Conservation (phyloP, 2,888 invertebrate species). For the Athrips mouffetella region DNA sequence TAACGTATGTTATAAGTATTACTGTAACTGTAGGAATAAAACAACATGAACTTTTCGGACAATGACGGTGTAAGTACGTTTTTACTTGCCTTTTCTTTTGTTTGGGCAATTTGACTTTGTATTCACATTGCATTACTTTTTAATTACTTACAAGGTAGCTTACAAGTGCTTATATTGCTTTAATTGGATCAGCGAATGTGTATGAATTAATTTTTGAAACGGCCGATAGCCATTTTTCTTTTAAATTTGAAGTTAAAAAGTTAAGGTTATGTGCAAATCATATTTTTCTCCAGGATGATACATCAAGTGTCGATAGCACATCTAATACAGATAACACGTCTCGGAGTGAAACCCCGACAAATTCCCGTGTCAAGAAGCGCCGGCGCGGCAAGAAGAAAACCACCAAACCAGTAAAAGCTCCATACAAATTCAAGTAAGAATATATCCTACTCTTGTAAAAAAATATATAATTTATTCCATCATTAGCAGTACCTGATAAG, state of each 20-base stretch:
- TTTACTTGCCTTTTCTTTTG: slow-evolving; percentile 18
- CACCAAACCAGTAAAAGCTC: slow-evolving; percentile 81
- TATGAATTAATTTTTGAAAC: no score
- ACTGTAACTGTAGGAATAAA: neutral
- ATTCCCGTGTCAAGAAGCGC: slow-evolving; percentile 77
- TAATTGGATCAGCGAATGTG: no score
- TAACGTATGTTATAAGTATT: neutral
- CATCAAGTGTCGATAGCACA: slow-evolving; percentile 88
- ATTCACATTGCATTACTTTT: slow-evolving; percentile 24
- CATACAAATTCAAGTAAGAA: slow-evolving; percentile 86
- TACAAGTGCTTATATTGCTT: no score
- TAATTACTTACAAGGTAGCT: no score
- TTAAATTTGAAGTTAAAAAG: no score
- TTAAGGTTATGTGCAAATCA: slow-evolving; percentile 12
- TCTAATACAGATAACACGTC: slow-evolving; percentile 89
- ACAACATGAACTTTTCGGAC: slow-evolving; percentile 64
- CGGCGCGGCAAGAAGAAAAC: slow-evolving; percentile 79
- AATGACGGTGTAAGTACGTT: slow-evolving; percentile 68
- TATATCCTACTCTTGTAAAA: neutral
- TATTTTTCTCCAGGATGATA: slow-evolving; percentile 77
- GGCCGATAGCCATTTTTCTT: no score
- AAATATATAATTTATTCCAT: no score
- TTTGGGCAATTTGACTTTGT: slow-evolving; percentile 27
- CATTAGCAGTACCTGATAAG: no score
- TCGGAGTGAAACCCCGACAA: slow-evolving; percentile 89